Conservation (phyloP, 2,888 invertebrate genomes). For the Mythimna vitellina region DNA sequence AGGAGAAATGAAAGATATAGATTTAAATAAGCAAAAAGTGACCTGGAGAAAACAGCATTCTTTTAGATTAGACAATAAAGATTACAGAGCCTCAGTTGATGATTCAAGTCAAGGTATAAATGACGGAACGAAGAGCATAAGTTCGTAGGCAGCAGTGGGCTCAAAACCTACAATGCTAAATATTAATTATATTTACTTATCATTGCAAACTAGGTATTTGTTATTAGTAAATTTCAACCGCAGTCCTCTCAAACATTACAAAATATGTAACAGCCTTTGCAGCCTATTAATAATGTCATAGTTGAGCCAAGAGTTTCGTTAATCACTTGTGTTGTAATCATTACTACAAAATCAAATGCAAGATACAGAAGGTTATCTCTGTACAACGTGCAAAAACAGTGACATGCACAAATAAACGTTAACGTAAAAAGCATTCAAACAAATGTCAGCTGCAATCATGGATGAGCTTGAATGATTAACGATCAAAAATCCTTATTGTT, state of each 20-base stretch:
- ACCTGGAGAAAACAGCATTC: neutral
- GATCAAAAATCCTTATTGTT: neutral
- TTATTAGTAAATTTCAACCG: slow-evolving; percentile 22
- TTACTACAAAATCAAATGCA: neutral
- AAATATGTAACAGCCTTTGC: slow-evolving; percentile 49
- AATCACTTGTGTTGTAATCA: slow-evolving; percentile 42
- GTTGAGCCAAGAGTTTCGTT: slow-evolving; percentile 51
- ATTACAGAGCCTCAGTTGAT: slow-evolving; percentile 4
- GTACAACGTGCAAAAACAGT: neutral
- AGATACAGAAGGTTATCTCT: neutral
- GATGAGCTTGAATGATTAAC: too few species aligned
- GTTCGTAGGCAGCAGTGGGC: slow-evolving; percentile 13
- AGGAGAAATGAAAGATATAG: neutral
- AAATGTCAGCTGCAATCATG: neutral
- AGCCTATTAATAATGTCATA: slow-evolving; percentile 46
- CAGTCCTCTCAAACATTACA: slow-evolving; percentile 44
- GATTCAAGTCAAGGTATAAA: slow-evolving; percentile 17
- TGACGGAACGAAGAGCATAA: slow-evolving; percentile 18
- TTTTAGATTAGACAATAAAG: neutral
- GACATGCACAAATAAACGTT: neutral
- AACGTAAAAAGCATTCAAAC: neutral
- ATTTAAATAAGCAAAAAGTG: neutral
- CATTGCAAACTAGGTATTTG: slow-evolving; percentile 26
- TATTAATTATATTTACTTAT: slow-evolving; percentile 51
- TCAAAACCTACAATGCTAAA: slow-evolving; percentile 16